Percentiles rank a stretch among this genome's conserved stretches.
Evolutionary conservation across 2,797 vertebrate species (phyloP).

Genomic region (Thripadectes ignobilis): DNA sequence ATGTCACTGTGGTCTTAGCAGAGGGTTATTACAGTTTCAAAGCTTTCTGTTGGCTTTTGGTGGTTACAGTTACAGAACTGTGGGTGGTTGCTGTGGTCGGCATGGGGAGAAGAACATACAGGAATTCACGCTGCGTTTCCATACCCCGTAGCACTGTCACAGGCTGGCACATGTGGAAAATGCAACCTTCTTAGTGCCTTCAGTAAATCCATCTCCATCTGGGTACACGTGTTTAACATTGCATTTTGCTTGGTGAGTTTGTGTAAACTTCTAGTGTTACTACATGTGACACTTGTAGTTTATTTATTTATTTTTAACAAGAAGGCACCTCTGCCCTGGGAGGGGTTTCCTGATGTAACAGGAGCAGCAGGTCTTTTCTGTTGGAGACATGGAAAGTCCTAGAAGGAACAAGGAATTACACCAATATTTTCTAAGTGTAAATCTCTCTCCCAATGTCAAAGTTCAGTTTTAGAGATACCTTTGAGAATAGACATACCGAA

Average conservation of each 20-base stretch:
- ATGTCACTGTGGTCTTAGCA: not conserved
- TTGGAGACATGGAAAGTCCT: not conserved
- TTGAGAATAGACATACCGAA: not conserved
- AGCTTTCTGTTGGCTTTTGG: not conserved
- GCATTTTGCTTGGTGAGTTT: not conserved
- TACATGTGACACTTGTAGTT: not conserved
- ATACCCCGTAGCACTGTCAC: not conserved
- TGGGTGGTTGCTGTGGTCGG: not conserved
- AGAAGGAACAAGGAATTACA: not conserved
- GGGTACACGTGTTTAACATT: not conserved
- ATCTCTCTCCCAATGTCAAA: not conserved
- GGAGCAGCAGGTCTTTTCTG: not conserved
- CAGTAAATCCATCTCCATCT: not conserved
- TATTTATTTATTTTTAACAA: not conserved
- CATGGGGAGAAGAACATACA: not conserved
- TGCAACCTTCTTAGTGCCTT: not conserved
- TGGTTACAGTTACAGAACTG: not conserved
- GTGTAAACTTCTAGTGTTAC: not conserved
- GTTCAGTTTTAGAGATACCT: not conserved
- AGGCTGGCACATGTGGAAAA: rapidly evolving
- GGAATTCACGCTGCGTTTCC: not conserved
- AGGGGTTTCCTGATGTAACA: not conserved
- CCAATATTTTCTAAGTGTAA: not conserved
- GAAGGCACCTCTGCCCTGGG: not conserved
- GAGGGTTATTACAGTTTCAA: rapidly evolving